Evolutionary conservation across 2,888 invertebrate species (phyloP), one percentile per base, ranked within the genome.

Genomic region (Leucania comma): DNA sequence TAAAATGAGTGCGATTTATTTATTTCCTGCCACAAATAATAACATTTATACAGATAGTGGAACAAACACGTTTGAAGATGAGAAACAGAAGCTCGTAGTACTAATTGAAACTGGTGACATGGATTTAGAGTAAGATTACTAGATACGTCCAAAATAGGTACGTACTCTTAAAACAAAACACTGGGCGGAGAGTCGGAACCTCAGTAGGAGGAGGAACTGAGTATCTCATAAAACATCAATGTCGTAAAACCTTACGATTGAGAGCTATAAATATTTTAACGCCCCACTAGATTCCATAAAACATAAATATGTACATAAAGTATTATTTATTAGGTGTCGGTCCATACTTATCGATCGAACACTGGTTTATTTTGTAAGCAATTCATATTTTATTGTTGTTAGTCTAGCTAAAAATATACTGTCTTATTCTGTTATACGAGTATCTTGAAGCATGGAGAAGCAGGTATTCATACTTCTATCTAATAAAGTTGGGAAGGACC

Each of bases 201-300:
- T 51, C 71, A 38, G 65, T 67, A 74, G 80, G 78, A 74, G 75
- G 75, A 72, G 75, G 75, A 74, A 75, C 76, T 26, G 64, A 61
- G 53, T 63, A 73, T 60, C 67, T 74, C 72, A 75, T 85, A 84
- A 84, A 82, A 78, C 62, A 77, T 76, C 50, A 67, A 75, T 83
- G 82, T 86, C 88, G 86, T 89, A 87, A 90, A 89, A 86, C 75
- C 82, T 86, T 79, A 81, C 82, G 82, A 83, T 83, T 73, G 75
- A 83, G 83, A 83, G 84, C 81, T 78, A 86, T 87, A 86, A 89
- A 89, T 83, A 78, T 82, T 73, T 80, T 80, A 85, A 81, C 85
- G 74, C 68, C 69, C 62, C 73, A 82, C 82, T 83, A 67, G 74
- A 83, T 82, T 82, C 72, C 78, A 80, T 81, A 83, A 83, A 81